Conservation (phyloP, 2,113 vertebrate species). For the Pelecanus crispus region DNA sequence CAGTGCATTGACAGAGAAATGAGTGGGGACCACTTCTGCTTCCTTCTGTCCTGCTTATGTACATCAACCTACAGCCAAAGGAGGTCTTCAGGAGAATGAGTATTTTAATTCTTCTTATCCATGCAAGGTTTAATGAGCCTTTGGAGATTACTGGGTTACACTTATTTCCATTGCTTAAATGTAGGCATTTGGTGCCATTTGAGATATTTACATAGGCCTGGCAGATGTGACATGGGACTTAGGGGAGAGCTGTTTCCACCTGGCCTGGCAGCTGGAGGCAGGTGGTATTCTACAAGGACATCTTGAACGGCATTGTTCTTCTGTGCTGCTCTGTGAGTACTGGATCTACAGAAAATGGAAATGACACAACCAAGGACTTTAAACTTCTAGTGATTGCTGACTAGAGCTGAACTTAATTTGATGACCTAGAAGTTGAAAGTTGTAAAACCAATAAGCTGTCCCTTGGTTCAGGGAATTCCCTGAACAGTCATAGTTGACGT, state of each 20-base stretch:
- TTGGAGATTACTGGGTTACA: neutral
- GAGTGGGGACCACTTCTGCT: neutral
- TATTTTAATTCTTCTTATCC: neutral
- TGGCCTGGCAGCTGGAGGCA: neutral
- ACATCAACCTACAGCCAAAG: neutral
- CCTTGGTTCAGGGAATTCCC: neutral
- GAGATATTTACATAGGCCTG: neutral
- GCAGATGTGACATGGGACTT: neutral
- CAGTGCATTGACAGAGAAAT: neutral
- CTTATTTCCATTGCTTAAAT: neutral
- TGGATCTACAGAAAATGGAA: neutral
- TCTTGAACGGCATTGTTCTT: neutral
- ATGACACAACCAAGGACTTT: neutral
- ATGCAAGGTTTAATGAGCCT: neutral
- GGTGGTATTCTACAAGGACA: neutral
- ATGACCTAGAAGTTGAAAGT: neutral
- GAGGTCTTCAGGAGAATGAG: neutral
- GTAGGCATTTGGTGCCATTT: neutral
- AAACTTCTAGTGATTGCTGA: conserved; percentile 26
- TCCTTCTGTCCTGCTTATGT: neutral
- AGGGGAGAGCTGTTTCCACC: neutral
- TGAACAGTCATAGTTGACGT: neutral
- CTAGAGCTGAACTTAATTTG: neutral
- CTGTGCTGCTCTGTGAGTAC: neutral
- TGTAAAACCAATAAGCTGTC: neutral